Evolutionary conservation across 2,113 vertebrate species (phyloP).

Genomic region (Kryptolebias marmoratus): DNA sequence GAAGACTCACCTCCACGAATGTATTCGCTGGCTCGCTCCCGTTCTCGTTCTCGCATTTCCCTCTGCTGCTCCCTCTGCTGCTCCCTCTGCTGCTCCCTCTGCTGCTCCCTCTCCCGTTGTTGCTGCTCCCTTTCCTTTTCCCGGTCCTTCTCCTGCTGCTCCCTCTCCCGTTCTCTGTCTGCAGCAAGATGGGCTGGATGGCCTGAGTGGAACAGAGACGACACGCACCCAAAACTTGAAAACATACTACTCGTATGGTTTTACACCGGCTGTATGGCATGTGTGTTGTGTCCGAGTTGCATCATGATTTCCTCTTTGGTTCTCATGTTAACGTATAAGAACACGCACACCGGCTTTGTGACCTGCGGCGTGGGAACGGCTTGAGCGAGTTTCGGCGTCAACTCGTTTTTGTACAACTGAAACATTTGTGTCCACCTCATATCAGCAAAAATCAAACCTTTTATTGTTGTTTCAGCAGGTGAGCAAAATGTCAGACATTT

Average conservation of each 20-base stretch:
- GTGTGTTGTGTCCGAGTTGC: background rate
- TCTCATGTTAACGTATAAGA: background rate
- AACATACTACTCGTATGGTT: background rate
- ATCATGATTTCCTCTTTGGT: background rate
- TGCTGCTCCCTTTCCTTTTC: slow-evolving; percentile 75
- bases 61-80: slow-evolving; percentile 71
- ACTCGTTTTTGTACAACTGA: background rate
- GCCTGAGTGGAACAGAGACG: slow-evolving; percentile 76
- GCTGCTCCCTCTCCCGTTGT: slow-evolving; percentile 62
- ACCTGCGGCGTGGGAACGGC: background rate
- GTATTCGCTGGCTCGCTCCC: slow-evolving; percentile 16
- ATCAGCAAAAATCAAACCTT: background rate
- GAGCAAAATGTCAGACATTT: no score
- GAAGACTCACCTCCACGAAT: slow-evolving; percentile 4
- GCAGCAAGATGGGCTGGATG: slow-evolving; percentile 87
- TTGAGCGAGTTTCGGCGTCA: background rate
- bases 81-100: slow-evolving; percentile 60
- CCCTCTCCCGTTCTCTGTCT: slow-evolving; percentile 80
- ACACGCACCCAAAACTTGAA: slow-evolving; percentile 17
- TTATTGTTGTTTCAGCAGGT: no score
- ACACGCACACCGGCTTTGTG: background rate
- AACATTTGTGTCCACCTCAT: background rate
- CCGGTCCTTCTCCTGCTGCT: slow-evolving; percentile 72
- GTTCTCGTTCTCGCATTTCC: slow-evolving; percentile 8
- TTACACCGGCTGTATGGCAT: background rate